Base-by-base conservation (phyloP, 2,113 vertebrate species). In the Campylorhamphus procurvoides region DNA sequence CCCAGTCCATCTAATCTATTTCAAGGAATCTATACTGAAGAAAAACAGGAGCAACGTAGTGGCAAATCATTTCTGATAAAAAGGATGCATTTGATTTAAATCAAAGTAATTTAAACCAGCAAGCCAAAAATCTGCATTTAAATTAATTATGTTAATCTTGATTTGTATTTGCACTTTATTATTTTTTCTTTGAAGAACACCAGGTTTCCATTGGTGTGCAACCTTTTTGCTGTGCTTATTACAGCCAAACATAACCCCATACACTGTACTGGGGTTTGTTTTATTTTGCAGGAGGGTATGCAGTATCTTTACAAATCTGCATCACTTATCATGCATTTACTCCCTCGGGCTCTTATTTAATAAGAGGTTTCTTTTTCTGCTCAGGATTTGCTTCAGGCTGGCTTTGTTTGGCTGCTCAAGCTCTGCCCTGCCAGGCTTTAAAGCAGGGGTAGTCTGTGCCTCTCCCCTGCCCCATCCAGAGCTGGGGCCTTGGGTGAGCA, bases 101-200 rank as follows among this genome's bases (percentile, higher is more conserved):
- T 62, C 68, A 58, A 74, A 89, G 58, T 55, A n/a, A 86, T 89
- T 81, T 62, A 89, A 91, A 89, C 49, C 40, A 92, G 31, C 59
- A 67, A 78, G 56, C 15, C 47, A 44, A 77, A 63, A 87, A 78
- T 55, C 47, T 81, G 39, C 35, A 63, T 91, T 80, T 84, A 73
- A 92, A 77, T 53, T 81, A 69, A 66, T 49, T 2, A 52, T 56
- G 86, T 80, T 74, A 52, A 71, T 81, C 58, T 64, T 25, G 19
- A 12, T 83, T 87, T 79, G 28, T 60, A 52, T 58, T 86, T 93
- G 39, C 23, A 22, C 46, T 79, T 72, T 9, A 14, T 33, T 47
- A 17, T 29, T 86, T 79, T 22, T 66, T 16, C 23, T 60, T 56
- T 74, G 39, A 74, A 55, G 27, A 50, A 93, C 24, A 55, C 12